Evolutionary conservation across 2,888 invertebrate genomes (phyloP), one percentile per base, ranked within the genome.

Genomic region (Scelioninae gen. 1): DNA sequence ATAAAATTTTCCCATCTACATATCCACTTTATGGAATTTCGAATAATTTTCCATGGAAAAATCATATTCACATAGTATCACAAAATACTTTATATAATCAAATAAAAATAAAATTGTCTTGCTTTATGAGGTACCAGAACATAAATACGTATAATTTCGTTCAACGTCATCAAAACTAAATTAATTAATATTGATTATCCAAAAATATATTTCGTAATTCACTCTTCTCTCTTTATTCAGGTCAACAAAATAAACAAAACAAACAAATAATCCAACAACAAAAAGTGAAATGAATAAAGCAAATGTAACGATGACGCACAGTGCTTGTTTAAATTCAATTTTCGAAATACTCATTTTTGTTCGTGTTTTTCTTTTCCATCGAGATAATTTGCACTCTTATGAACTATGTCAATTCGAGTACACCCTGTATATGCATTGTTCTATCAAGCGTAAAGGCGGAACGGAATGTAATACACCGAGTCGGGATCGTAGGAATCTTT

Each of bases 401-500:
- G 53, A 55, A 66, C 65, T 71, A 75, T 49, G 66, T 71, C 53
- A 63, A 79, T 71, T 71, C 49, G 34, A 65, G 65, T 75, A 75
- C 75, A 75, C 75, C 79, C 79, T 79, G 83, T 78, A 69, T 77
- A 58, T 79, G 53, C 60, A 79, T 69, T 78, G 78, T 78, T 62
- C 53, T 62, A 77, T 82, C 68, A 71, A 77, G 66, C 72, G 66
- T 45, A 53, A 72, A 66, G 72, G 55, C 63, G 13, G 58, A 83
- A 79, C 75, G 69, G 78, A 78, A 82, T 72, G 69, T 68, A 81
- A 58, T 81, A 65, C 58, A 62, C 58, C 32, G 16, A 66, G 34
- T 51, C 56, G 51, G 55, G 58, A 69, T 75, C 65, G 74, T 40
- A 58, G 49, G 23, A 72, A 77, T 69, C 45, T 78, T 77, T 72